Evolutionary conservation across 2,113 vertebrate species (phyloP).

Genomic region (Neoarius graeffei): DNA sequence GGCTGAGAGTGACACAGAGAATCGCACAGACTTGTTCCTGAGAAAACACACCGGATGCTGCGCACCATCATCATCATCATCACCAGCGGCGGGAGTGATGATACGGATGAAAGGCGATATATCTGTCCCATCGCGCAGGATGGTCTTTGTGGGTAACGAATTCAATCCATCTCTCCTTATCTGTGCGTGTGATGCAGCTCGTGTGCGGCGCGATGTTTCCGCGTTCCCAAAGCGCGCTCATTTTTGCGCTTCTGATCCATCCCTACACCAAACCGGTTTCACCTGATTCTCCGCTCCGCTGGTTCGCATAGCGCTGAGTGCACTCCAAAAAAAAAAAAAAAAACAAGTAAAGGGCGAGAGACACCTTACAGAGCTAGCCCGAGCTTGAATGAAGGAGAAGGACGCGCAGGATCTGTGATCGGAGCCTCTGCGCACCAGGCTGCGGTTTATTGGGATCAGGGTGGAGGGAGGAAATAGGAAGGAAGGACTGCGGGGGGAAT

Average conservation of each 20-base stretch:
- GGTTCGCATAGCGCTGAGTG: constrained; percentile 54
- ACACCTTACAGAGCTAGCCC: not conserved
- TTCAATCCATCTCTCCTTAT: not conserved
- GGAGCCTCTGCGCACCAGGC: not conserved
- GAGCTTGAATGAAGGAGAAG: not conserved
- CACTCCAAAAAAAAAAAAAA: constrained; percentile 1
- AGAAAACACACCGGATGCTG: constrained; percentile 38
- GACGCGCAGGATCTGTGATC: constrained; percentile 9
- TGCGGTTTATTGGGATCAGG: constrained; percentile 24
- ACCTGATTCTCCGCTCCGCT: constrained; percentile 66
- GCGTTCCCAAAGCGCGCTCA: constrained; percentile 64
- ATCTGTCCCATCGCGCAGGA: constrained; percentile 5
- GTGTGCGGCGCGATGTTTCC: constrained; percentile 62
- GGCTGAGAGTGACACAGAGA: not conserved
- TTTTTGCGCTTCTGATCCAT: constrained; percentile 46
- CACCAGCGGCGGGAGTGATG: not conserved
- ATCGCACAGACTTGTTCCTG: constrained; percentile 10
- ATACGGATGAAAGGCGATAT: not conserved
- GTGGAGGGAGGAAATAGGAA: not conserved
- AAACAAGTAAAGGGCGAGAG: not conserved
- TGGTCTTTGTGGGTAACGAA: not conserved
- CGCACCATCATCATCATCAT: constrained; percentile 13
- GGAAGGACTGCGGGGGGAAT: constrained; percentile 66
- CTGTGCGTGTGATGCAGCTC: constrained; percentile 18
- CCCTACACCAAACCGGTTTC: constrained; percentile 70